These are phyloP conservation scores for Polyommatus iphigenia DNA, from an alignment of 2,888 invertebrate species.

Conservation along the genomic window DNA sequence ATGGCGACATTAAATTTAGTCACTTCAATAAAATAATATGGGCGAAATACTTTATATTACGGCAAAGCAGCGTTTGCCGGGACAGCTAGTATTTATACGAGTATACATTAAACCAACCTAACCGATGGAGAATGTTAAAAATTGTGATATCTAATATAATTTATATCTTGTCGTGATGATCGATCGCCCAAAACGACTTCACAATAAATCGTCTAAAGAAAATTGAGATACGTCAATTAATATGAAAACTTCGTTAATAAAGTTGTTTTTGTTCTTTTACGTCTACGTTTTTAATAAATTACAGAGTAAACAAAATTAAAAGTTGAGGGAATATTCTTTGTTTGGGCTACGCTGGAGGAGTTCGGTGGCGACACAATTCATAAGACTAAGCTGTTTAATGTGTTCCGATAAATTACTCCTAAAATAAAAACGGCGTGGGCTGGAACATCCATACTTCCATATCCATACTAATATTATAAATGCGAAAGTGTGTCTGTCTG, in stretches of 20 bases:
- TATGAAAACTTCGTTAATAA: not conserved
- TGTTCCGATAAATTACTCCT: not conserved
- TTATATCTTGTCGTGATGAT: not conserved
- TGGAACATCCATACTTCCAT: too few species aligned
- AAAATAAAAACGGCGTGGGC: constrained; percentile 2
- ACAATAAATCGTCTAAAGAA: not conserved
- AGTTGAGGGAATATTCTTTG: not conserved
- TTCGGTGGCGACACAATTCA: not conserved
- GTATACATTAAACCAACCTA: too few species aligned
- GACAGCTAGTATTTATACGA: too few species aligned
- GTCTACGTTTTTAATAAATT: not conserved
- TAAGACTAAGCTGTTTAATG: not conserved
- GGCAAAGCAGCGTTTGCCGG: too few species aligned
- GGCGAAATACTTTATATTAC: too few species aligned
- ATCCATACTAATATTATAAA: too few species aligned
- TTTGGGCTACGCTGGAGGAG: not conserved
- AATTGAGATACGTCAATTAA: not conserved
- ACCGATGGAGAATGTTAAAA: not conserved
- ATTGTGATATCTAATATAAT: not conserved
- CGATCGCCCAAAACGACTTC: not conserved
- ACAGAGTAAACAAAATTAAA: constrained; percentile 21
- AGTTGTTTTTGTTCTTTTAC: constrained; percentile 9
- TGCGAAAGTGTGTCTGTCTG: too few species aligned
- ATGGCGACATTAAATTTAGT: too few species aligned
- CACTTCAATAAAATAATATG: too few species aligned